Percentiles rank a stretch among this genome's conserved stretches.
Evolutionary conservation across 1,140 invertebrate genomes (phyloP).

Genomic region (Microplitis mediator): DNA sequence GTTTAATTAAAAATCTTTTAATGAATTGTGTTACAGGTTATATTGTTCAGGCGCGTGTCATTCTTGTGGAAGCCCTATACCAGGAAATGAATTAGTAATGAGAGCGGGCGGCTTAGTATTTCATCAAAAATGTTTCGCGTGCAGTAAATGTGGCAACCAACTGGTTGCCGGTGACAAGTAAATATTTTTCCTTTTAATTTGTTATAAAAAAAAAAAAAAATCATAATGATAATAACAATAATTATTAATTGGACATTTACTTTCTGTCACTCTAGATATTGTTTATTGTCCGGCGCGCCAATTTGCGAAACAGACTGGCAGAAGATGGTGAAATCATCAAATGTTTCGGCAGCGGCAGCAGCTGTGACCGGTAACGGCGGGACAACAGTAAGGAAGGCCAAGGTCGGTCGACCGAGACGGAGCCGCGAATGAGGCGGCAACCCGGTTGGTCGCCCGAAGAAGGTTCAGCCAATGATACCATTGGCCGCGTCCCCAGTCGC

Average conservation of each 20-base stretch:
- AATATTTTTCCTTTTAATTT: conserved; percentile 33
- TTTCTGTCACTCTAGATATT: conserved; percentile 68
- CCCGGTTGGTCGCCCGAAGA: conserved; percentile 62
- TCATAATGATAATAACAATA: neutral
- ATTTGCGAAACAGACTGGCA: conserved; percentile 93
- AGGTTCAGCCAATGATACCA: conserved; percentile 54
- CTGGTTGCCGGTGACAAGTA: conserved; percentile 87
- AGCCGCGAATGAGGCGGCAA: conserved; percentile 72
- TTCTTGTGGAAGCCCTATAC: conserved; percentile 87
- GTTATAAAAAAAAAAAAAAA: neutral
- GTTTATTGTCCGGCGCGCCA: conserved; percentile 81
- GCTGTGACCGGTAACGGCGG: conserved; percentile 64
- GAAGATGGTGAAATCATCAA: conserved; percentile 78
- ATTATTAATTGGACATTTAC: neutral
- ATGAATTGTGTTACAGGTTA: conserved; percentile 72
- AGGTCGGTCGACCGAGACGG: conserved; percentile 71
- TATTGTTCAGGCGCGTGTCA: conserved; percentile 88
- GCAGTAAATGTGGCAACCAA: conserved; percentile 86
- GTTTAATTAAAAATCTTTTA: no score
- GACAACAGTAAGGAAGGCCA: conserved; percentile 79
- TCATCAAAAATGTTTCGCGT: conserved; percentile 93
- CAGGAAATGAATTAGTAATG: conserved; percentile 90
- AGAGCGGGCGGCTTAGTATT: conserved; percentile 77
- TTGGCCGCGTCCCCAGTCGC: conserved; percentile 16
- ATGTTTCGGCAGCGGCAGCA: conserved; percentile 61